Evolutionary conservation across 1,140 invertebrate species (phyloP), one percentile per base, ranked within the genome.

Genomic region (Drosophila sp.): DNA sequence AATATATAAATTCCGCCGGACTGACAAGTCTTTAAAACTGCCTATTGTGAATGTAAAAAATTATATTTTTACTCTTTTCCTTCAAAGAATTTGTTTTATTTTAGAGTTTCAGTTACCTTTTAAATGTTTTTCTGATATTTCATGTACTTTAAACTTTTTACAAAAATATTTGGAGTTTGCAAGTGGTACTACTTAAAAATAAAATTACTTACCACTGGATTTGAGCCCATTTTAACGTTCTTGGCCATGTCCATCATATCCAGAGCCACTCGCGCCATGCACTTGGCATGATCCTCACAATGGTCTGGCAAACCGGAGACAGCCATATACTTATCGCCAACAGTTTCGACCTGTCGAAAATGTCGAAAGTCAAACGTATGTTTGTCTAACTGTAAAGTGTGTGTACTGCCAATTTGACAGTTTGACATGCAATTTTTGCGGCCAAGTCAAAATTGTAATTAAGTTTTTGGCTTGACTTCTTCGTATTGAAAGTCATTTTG

Each of bases 271-370:
- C 96, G 94, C 0, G 97, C 98, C 79, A 99, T 99, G 90, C 97
- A 98, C 79, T 96, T 95, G 16, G 98, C 98, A 91, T 99, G 98
- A 48, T 95, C 95, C 66, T 95, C 94, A 92, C 97, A 98, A 11
- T 96, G 95, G 89, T 99, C 98, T 0, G 98, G 98, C 48, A 99
- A 93, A 14, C 98, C 98, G 77, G 98, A 99, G 4, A 99, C 98
- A 1, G 98, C 98, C 98, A 99, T 99, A 92, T 99, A 99, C 92
- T 99, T 99, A 93, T 99, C 98, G 77, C 98, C 98, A 16, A 99
- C 97, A n/a, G 98, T 99, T 93, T 99, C 98, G 38, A 99, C 98
- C 98, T 99, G 92, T 13, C 27, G 6, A 13, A 4, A 78, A 41
- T 11, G 36, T 38, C 9, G 13, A 32, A 56, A 53, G 62, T 46